Evolutionary conservation across 2,888 invertebrate species (phyloP).

Genomic region (Drosophila siamana): DNA sequence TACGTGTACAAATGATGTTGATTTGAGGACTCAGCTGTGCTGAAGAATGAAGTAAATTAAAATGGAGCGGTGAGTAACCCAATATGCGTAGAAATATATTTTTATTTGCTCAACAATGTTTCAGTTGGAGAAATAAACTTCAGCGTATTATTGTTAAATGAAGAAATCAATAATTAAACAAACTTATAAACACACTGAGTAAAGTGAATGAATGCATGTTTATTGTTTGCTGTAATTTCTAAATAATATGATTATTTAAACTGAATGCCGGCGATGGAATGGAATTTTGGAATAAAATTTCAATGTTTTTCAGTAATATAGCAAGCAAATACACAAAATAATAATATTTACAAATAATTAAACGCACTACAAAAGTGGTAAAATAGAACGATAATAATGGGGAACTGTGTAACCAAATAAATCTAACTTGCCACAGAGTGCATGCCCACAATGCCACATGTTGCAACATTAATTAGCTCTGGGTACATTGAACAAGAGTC

Average conservation of each 20-base stretch:
- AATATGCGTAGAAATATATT: too few relatives aligned
- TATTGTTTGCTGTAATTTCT: too few relatives aligned
- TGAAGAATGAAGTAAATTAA: slow-evolving; percentile 1
- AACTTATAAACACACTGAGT: too few relatives aligned
- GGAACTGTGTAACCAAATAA: slow-evolving; percentile 3
- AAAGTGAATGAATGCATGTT: too few relatives aligned
- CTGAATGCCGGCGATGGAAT: too few relatives aligned
- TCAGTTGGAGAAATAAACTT: too few relatives aligned
- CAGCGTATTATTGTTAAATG: too few relatives aligned
- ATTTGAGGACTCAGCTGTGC: slow-evolving; percentile 18
- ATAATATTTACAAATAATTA: background rate
- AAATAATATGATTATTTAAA: background rate
- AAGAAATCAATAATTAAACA: too few relatives aligned
- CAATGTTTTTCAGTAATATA: background rate
- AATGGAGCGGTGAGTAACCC: background rate
- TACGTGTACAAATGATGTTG: slow-evolving; percentile 3
- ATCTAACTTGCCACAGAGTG: slow-evolving; percentile 10
- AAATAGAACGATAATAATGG: background rate
- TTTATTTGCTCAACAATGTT: too few relatives aligned
- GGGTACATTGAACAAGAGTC: slow-evolving; percentile 34
- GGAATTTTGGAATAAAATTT: background rate
- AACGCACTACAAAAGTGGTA: background rate
- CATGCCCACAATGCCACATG: slow-evolving; percentile 35
- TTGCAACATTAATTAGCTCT: slow-evolving; percentile 49
- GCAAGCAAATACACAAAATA: background rate